Evolutionary conservation across 1,140 invertebrate species (phyloP).

Genomic region (Phenacoccus solenopsis): DNA sequence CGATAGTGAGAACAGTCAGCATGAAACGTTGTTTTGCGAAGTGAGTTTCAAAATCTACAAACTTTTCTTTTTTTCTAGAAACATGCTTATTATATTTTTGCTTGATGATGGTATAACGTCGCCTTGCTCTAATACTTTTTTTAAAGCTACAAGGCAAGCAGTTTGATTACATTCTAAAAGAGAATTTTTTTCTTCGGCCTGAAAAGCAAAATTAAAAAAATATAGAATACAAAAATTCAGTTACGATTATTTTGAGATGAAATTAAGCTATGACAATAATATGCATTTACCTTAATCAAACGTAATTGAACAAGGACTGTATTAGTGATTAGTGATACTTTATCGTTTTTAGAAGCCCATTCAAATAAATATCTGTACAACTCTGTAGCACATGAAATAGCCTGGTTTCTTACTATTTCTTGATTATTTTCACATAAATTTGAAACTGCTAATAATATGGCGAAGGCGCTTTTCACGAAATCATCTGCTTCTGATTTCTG

Average conservation of each 20-base stretch:
- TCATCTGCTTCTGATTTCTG: not conserved
- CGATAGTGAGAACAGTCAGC: no score
- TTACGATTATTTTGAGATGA: not conserved
- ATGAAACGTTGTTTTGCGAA: no score
- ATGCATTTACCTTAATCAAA: not conserved
- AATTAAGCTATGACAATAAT: not conserved
- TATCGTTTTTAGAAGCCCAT: slow-evolving; percentile 6
- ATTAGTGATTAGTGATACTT: not conserved
- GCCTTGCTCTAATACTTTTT: not conserved
- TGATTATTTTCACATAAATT: not conserved
- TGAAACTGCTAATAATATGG: not conserved
- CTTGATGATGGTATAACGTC: not conserved
- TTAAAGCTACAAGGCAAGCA: not conserved
- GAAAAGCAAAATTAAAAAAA: no score
- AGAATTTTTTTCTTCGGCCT: slow-evolving; percentile 7
- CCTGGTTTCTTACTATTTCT: not conserved
- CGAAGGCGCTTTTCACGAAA: not conserved
- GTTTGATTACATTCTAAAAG: not conserved
- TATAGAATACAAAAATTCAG: not conserved
- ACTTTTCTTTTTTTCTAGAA: not conserved
- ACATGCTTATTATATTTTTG: not conserved
- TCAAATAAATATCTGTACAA: not conserved
- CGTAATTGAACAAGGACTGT: not conserved
- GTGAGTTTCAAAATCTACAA: no score
- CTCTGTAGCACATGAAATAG: not conserved